phyloP scores from a whole-genome alignment of 2,113 vertebrate species.

The Corythornis madagascariensis region DNA sequence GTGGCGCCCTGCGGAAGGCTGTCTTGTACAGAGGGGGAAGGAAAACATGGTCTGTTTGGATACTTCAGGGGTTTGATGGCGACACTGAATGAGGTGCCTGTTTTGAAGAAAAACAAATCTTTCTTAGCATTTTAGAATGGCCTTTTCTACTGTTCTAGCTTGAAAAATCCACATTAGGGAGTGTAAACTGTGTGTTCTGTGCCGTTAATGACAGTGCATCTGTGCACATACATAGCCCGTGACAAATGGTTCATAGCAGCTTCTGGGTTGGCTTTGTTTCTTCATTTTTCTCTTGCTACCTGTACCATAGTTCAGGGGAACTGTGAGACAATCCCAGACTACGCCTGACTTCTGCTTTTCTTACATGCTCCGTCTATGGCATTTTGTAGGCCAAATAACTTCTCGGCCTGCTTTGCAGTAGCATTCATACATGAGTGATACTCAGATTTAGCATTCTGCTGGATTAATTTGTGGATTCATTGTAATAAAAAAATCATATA shows the following conservation, averaged over 20 bases:
- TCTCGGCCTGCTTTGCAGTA: background rate
- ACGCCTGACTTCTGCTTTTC: background rate
- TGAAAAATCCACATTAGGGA: background rate
- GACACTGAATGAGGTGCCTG: background rate
- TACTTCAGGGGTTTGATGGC: background rate
- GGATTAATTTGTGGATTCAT: constrained; percentile 15
- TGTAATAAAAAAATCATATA: background rate
- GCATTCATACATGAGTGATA: background rate
- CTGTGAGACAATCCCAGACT: background rate
- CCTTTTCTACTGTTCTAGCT: background rate
- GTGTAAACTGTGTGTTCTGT: background rate
- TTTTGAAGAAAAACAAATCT: background rate
- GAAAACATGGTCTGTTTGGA: background rate
- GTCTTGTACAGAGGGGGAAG: background rate
- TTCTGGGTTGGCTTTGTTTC: background rate
- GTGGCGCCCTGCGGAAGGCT: background rate
- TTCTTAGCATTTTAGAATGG: background rate
- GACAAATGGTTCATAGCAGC: background rate
- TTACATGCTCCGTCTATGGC: background rate
- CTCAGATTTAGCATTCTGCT: constrained; percentile 10
- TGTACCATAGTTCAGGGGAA: background rate
- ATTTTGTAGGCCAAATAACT: constrained; percentile 33
- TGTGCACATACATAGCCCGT: accelerated
- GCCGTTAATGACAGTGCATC: background rate
- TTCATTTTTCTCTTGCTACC: background rate